These are phyloP conservation scores for Tretioscincus oriximinensis DNA, from an alignment of 2,113 vertebrate species.

Conservation along the genomic window DNA sequence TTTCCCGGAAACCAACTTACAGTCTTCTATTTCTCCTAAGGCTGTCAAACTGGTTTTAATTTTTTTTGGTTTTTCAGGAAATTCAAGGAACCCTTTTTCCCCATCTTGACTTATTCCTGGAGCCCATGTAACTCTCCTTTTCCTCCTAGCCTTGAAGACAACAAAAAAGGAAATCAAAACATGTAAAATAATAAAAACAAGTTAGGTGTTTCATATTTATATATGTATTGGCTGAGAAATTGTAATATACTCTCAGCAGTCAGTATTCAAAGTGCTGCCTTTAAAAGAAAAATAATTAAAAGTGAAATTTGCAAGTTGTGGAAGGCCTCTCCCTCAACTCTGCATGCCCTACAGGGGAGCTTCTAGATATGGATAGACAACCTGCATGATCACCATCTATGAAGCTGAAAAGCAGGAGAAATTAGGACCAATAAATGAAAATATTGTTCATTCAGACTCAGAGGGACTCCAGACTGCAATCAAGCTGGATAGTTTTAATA, in stretches of 20 bases:
- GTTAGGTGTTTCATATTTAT: neutral
- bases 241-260: neutral
- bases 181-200: neutral
- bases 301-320: neutral
- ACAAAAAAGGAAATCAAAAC: neutral
- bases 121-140: constrained; percentile 91
- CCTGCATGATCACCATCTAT: no score
- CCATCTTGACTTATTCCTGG: constrained; percentile 73
- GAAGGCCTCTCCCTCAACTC: no score
- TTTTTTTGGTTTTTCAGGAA: constrained; percentile 46
- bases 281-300: no score
- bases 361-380: no score
- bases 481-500: no score
- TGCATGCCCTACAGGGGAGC: neutral
- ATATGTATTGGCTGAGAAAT: neutral
- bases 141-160: constrained; percentile 77
- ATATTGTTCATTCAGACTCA: no score
- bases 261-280: no score
- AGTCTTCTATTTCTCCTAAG: constrained; percentile 73
- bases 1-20: constrained; percentile 61
- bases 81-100: constrained; percentile 50
- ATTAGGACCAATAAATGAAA: no score
- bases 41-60: constrained; percentile 42
- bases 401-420: no score
- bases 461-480: no score